These are phyloP conservation scores for Pseudomugil gertrudae DNA, from an alignment of 2,797 vertebrate genomes.

Conservation along the genomic window DNA sequence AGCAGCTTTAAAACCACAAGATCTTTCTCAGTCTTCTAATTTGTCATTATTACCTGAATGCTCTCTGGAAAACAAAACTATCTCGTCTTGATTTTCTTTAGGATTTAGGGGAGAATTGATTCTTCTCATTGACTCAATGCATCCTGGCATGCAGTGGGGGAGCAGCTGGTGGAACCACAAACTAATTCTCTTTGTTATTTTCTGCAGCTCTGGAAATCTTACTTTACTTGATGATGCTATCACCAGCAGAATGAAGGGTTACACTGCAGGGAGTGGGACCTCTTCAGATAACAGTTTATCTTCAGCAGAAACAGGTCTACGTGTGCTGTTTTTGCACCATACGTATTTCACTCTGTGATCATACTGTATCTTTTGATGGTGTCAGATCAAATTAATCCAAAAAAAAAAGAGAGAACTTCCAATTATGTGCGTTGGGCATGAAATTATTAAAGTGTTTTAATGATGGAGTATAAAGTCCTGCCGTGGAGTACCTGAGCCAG, in stretches of 20 bases:
- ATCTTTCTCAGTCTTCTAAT: neutral
- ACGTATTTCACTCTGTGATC: conserved; percentile 11
- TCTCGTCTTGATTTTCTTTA: conserved; percentile 22
- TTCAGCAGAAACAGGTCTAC: conserved; percentile 36
- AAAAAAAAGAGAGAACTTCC: conserved; percentile 9
- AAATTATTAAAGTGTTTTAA: conserved; percentile 41
- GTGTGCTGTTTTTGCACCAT: conserved; percentile 1
- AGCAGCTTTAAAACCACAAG: conserved; percentile 15
- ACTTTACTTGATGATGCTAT: conserved; percentile 45
- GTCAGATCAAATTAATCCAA: conserved; percentile 12
- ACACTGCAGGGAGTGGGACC: conserved; percentile 39
- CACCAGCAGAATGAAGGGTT: conserved; percentile 41
- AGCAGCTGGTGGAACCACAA: conserved; percentile 47
- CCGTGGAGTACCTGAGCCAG: conserved; percentile 71
- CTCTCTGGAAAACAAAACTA: conserved; percentile 27
- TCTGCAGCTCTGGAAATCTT: conserved; percentile 46
- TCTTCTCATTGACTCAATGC: conserved; percentile 25
- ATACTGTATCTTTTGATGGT: conserved; percentile 5
- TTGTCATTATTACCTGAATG: conserved; percentile 6
- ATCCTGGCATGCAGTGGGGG: conserved; percentile 22
- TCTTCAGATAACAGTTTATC: conserved; percentile 46
- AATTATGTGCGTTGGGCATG: conserved; percentile 24
- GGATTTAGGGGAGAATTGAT: conserved; percentile 31
- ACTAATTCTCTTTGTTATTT: conserved; percentile 38
- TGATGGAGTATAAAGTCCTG: conserved; percentile 44